A percentile compares a stretch with the other conserved stretches of the same genome.
Conservation (phyloP, 2,113 vertebrate species). For the Pseudorectes ferrugineus region DNA sequence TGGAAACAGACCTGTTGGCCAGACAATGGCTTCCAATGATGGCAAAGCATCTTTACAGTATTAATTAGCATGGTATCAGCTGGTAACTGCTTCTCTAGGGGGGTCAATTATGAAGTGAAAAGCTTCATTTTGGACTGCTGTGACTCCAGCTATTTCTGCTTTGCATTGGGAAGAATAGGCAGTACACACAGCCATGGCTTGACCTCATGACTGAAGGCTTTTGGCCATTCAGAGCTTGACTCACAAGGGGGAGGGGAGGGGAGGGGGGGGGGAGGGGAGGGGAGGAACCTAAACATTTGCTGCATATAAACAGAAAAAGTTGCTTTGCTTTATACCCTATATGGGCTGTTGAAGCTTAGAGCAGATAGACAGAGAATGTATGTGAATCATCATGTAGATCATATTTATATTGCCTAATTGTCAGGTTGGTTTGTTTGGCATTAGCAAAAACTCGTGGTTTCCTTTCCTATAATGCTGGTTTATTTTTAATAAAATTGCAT, state of each 20-base stretch:
- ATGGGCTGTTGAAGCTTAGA: neutral
- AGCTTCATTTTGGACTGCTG: neutral
- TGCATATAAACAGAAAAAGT: neutral
- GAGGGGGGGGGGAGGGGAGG: neutral
- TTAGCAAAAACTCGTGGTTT: slow-evolving; percentile 14
- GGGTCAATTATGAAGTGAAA: neutral
- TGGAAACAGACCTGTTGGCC: neutral
- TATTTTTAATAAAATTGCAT: slow-evolving; percentile 43
- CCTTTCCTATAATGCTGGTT: slow-evolving; percentile 17
- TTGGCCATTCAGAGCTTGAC: neutral
- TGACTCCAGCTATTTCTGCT: neutral
- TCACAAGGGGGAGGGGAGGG: neutral
- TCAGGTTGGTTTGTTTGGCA: slow-evolving; percentile 36
- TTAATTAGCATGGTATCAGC: neutral
- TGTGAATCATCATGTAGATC: slow-evolving; percentile 30
- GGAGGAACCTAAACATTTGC: neutral
- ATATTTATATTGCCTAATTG: slow-evolving; percentile 44
- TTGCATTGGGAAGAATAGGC: neutral
- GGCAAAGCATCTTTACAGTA: neutral
- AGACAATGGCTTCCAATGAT: neutral
- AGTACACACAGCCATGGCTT: neutral
- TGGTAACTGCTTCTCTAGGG: neutral
- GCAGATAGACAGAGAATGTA: neutral
- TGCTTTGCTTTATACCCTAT: neutral
- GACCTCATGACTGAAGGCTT: neutral